Evolutionary conservation across 2,113 vertebrate genomes (phyloP).

Genomic region (Atrichornis clamosus): DNA sequence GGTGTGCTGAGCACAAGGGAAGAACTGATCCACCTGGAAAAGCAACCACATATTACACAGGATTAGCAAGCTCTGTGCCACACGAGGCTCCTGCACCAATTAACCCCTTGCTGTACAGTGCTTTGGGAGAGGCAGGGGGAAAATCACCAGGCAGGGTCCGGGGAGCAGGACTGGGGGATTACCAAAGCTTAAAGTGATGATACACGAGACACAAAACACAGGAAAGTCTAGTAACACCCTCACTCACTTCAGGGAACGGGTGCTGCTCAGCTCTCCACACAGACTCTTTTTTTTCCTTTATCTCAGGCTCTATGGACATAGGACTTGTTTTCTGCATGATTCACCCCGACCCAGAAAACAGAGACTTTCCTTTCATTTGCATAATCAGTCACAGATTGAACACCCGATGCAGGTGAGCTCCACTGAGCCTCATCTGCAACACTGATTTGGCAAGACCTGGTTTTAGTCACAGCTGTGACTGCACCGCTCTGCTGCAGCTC

Average conservation of each 20-base stretch:
- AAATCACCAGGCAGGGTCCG: not conserved
- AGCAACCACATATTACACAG: not conserved
- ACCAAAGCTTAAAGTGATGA: not conserved
- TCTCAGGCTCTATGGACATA: not conserved
- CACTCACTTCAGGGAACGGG: not conserved
- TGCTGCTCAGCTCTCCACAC: not conserved
- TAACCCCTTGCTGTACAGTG: not conserved
- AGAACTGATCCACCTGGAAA: slow-evolving; percentile 13
- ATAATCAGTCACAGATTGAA: not conserved
- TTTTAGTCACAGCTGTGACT: not conserved
- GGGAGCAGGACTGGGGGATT: not conserved
- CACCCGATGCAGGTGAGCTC: not conserved
- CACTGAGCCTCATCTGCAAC: not conserved
- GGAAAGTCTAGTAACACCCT: not conserved
- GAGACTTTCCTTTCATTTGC: not conserved
- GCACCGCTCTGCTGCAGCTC: not conserved
- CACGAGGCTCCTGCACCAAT: not conserved
- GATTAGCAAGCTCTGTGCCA: not conserved
- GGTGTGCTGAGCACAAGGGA: not conserved
- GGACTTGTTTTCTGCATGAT: not conserved
- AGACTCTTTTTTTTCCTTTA: not conserved
- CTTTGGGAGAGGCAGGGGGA: not conserved
- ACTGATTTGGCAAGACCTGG: not conserved
- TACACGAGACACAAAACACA: not conserved
- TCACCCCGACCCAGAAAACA: not conserved